phyloP scores from a whole-genome alignment of 2,888 invertebrate genomes.

The Eilema caniola region DNA sequence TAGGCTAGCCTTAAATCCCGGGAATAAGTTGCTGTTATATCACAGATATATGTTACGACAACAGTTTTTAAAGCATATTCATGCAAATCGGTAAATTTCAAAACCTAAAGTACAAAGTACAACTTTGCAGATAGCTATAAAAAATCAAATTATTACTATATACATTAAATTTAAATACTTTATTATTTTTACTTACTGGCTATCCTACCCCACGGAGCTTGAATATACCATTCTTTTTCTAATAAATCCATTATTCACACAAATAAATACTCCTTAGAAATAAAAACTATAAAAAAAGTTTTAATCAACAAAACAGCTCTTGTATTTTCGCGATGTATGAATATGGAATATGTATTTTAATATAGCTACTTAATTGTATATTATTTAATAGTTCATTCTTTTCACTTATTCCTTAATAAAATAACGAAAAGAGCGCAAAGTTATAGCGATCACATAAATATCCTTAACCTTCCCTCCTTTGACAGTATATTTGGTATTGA shows the following conservation, averaged over 20 bases:
- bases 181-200: conserved; percentile 67
- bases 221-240: conserved; percentile 81
- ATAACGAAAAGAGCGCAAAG: neutral
- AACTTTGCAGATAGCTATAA: neutral
- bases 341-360: neutral
- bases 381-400: neutral
- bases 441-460: neutral
- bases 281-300: neutral
- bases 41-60: too few species aligned
- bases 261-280: neutral
- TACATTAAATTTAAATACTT: neutral
- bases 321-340: neutral
- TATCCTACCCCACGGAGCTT: conserved; percentile 79
- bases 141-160: too few species aligned
- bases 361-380: neutral
- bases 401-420: neutral
- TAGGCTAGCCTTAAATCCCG: too few species aligned
- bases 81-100: too few species aligned
- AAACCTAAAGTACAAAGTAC: conserved; percentile 30
- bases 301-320: neutral
- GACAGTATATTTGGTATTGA: neutral
- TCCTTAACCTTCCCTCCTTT: neutral
- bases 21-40: too few species aligned
- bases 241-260: conserved; percentile 57
- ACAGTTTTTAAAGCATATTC: too few species aligned